Conservation (phyloP, 2,888 invertebrate genomes). For the Caradrina clavipalpis region DNA sequence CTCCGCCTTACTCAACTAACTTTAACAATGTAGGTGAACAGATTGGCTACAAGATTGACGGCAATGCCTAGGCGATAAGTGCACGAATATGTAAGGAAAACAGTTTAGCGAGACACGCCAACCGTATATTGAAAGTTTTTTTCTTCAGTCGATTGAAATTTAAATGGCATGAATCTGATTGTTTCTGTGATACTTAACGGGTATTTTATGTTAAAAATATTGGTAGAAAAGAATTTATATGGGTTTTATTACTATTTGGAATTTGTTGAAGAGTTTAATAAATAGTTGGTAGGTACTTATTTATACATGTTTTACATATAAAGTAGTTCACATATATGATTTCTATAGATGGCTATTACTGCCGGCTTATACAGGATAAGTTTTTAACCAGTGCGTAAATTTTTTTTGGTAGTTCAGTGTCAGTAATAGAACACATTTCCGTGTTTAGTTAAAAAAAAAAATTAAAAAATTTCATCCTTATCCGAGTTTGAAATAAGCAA, state of each 20-base stretch:
- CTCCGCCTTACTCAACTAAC: conserved; percentile 59
- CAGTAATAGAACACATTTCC: too few relatives aligned
- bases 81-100: conserved; percentile 78
- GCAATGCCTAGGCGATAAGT: conserved; percentile 75
- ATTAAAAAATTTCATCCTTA: too few relatives aligned
- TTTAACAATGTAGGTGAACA: conserved; percentile 66
- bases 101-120: conserved; percentile 84
- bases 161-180: conserved; percentile 62
- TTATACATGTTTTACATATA: background rate
- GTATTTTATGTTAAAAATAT: conserved; percentile 30
- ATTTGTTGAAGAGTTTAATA: conserved; percentile 12
- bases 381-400: too few relatives aligned
- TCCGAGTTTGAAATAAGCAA: too few relatives aligned
- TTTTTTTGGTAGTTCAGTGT: too few relatives aligned
- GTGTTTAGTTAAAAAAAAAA: too few relatives aligned
- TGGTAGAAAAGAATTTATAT: conserved; percentile 6
- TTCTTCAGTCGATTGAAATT: conserved; percentile 78
- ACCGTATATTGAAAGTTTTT: conserved; percentile 73
- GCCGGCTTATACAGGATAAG: too few relatives aligned
- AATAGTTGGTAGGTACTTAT: background rate
- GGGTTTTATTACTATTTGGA: conserved; percentile 13
- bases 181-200: conserved; percentile 23
- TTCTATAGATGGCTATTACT: too few relatives aligned
- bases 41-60: conserved; percentile 75
- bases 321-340: background rate